Evolutionary conservation across 53 echinoderm and acorn worm genomes (phyloP).

Genomic region (Stichopus horrens): DNA sequence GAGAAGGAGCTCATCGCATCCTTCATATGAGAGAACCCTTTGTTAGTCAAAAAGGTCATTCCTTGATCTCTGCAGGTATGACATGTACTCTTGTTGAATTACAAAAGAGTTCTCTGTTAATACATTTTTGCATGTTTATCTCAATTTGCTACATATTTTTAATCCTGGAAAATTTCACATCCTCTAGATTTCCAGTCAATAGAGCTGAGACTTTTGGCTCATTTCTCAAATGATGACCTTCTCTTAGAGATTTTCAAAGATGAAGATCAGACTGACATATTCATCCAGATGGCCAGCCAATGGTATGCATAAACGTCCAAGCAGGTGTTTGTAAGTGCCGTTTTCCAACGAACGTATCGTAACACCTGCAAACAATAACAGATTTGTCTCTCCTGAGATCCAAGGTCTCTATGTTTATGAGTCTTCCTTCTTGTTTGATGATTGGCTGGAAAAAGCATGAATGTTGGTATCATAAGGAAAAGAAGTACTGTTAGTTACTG

Average conservation of each 20-base stretch:
- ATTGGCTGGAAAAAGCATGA: no score
- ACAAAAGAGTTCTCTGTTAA: no score
- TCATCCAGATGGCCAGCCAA: constrained; percentile 85
- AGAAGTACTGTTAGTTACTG: neutral
- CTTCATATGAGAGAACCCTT: constrained; percentile 80
- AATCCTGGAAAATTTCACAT: neutral
- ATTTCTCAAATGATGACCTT: constrained; percentile 77
- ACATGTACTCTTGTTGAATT: neutral
- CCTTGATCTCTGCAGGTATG: constrained; percentile 86
- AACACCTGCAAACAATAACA: no score
- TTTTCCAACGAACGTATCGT: neutral
- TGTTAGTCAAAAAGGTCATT: constrained; percentile 63
- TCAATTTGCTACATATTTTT: neutral
- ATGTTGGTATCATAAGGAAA: no score
- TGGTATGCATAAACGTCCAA: constrained; percentile 61
- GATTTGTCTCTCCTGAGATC: neutral
- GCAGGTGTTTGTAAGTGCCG: neutral
- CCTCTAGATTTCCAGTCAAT: constrained; percentile 92
- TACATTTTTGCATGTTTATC: no score
- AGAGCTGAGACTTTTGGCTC: constrained; percentile 86
- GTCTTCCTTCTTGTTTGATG: no score
- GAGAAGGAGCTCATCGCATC: neutral
- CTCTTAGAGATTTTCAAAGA: constrained; percentile 69
- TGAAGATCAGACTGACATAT: constrained; percentile 66
- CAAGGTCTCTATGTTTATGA: neutral